A percentile compares a stretch with the other conserved stretches of the same genome.
Evolutionary conservation across 1,140 invertebrate genomes (phyloP).

Genomic region (Chionoecetes opilio): DNA sequence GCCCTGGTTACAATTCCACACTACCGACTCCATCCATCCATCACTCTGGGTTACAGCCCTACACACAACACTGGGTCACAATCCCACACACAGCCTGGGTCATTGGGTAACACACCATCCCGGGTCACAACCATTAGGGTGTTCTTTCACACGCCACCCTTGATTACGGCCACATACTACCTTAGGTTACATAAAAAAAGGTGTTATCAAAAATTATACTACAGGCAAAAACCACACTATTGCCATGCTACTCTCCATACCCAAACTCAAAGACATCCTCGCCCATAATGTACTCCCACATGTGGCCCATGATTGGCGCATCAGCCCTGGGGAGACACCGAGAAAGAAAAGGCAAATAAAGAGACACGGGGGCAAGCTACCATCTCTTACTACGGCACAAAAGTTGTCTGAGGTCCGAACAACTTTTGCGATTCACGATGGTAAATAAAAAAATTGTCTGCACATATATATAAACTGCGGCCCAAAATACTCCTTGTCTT

Average conservation of each 20-base stretch:
- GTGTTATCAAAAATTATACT: background rate
- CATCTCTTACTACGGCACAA: too few species aligned
- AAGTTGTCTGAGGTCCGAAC: too few species aligned
- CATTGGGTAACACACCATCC: too few species aligned
- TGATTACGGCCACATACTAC: background rate
- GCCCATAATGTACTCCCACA: conserved; percentile 95
- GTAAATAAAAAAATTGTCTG: too few species aligned
- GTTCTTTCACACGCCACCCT: background rate
- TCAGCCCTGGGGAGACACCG: conserved; percentile 91
- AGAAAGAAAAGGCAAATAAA: background rate
- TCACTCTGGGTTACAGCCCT: too few species aligned
- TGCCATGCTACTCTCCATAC: conserved; percentile 38
- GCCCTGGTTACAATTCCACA: too few species aligned
- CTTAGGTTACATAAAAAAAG: conserved; percentile 3
- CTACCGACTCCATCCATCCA: too few species aligned
- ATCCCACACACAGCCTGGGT: too few species aligned
- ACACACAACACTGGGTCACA: too few species aligned
- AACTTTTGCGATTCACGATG: too few species aligned
- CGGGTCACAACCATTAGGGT: background rate
- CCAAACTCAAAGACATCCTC: conserved; percentile 86
- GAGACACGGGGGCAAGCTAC: background rate
- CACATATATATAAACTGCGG: too few species aligned
- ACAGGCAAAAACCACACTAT: conserved; percentile 51
- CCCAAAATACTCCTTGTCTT: too few species aligned
- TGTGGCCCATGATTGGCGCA: conserved; percentile 96